Conservation (phyloP, 2,797 vertebrate species). For the Philypnodon macrostomus region DNA sequence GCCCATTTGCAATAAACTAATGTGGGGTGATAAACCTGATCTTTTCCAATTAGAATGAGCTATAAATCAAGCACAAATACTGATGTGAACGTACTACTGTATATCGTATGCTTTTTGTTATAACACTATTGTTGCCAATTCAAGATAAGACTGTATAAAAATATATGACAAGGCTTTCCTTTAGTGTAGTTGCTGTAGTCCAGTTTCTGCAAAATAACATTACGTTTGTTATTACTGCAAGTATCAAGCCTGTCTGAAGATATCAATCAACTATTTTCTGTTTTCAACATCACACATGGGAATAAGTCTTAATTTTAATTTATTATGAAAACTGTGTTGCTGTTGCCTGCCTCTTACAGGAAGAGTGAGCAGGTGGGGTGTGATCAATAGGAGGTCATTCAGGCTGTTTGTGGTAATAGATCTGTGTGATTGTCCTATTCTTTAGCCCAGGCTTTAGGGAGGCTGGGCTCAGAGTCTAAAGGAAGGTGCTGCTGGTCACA, state of each 20-base stretch:
- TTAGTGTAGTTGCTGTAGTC: too few relatives aligned
- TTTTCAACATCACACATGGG: slow-evolving; percentile 17
- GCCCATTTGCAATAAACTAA: too few relatives aligned
- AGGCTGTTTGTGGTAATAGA: slow-evolving; percentile 17
- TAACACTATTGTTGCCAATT: not conserved
- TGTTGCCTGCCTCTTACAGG: slow-evolving; percentile 22
- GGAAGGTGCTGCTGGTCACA: not conserved
- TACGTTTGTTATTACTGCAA: too few relatives aligned
- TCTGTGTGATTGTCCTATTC: not conserved
- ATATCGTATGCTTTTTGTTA: not conserved
- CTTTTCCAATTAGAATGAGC: too few relatives aligned
- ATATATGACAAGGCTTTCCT: too few relatives aligned
- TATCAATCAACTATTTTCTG: slow-evolving; percentile 23
- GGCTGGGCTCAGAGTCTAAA: not conserved
- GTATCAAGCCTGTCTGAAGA: too few relatives aligned
- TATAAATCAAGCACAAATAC: too few relatives aligned
- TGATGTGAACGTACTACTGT: not conserved
- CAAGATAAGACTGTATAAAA: too few relatives aligned
- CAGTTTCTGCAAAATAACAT: too few relatives aligned
- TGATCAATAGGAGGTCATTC: slow-evolving; percentile 41
- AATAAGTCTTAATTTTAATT: slow-evolving; percentile 23
- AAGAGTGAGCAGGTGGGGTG: slow-evolving; percentile 31
- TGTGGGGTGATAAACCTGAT: too few relatives aligned
- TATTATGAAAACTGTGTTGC: slow-evolving; percentile 13
- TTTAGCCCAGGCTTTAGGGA: slow-evolving; percentile 3